Evolutionary conservation across 1,140 invertebrate genomes (phyloP).

Genomic region (Bacillus rossius): DNA sequence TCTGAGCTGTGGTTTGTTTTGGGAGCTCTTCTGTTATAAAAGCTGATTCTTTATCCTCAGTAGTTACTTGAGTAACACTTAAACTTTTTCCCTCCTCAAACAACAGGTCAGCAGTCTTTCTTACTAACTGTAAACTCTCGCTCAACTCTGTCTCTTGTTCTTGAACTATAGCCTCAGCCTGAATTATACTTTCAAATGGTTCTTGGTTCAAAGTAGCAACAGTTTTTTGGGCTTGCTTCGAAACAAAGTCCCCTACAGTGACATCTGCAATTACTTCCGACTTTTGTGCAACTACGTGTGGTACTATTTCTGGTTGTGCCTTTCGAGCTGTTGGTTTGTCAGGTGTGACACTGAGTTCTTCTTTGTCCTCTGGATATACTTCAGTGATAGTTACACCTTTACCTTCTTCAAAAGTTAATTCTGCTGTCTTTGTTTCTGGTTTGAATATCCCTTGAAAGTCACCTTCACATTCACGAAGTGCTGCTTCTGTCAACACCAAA

Average conservation of each 20-base stretch:
- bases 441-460: conserved; percentile 33
- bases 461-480: conserved; percentile 39
- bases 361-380: conserved; percentile 40
- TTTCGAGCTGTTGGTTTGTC: conserved; percentile 21
- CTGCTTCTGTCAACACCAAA: conserved; percentile 39
- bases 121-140: conserved; percentile 25
- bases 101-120: conserved; percentile 38
- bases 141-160: conserved; percentile 47
- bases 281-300: conserved; percentile 42
- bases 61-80: conserved; percentile 41
- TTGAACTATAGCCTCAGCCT: conserved; percentile 42
- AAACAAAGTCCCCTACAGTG: conserved; percentile 32
- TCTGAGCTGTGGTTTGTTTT: conserved; percentile 31
- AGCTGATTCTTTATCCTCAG: conserved; percentile 45
- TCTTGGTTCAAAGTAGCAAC: conserved; percentile 42
- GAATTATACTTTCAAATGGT: conserved; percentile 45
- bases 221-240: conserved; percentile 25
- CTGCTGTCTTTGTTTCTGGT: conserved; percentile 34
- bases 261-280: conserved; percentile 41
- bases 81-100: conserved; percentile 43
- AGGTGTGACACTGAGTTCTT: conserved; percentile 29
- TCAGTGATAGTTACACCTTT: conserved; percentile 42
- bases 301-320: conserved; percentile 33
- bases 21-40: conserved; percentile 35
- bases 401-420: conserved; percentile 25